Percentiles rank a stretch among this genome's conserved stretches.
Evolutionary conservation across 2,888 invertebrate genomes (phyloP).

Genomic region (Cacoxenus indagator): DNA sequence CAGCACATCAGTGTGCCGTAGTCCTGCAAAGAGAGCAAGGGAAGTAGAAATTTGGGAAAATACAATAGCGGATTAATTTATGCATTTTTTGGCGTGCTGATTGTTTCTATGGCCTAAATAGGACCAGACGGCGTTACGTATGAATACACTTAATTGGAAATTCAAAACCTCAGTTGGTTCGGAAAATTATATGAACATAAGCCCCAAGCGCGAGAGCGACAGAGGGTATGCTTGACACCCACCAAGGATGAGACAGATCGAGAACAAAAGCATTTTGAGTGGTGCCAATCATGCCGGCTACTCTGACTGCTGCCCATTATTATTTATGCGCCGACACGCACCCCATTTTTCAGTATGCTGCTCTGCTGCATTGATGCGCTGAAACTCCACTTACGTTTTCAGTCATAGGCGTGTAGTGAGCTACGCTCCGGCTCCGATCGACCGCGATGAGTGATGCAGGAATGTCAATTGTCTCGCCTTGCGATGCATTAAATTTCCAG

Average conservation of each 20-base stretch:
- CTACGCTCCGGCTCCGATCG: constrained; percentile 77
- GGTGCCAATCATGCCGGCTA: not conserved
- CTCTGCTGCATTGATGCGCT: not conserved
- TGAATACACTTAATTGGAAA: constrained; percentile 57
- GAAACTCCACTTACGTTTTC: constrained; percentile 71
- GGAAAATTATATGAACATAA: constrained; percentile 65
- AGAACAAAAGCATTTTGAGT: constrained; percentile 24
- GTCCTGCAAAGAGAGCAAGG: no score
- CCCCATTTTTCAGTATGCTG: not conserved
- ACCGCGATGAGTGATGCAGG: constrained; percentile 75
- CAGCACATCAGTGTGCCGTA: constrained; percentile 83
- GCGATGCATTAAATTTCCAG: constrained; percentile 84
- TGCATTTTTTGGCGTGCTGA: constrained; percentile 46
- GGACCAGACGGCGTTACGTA: not conserved
- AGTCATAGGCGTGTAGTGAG: constrained; percentile 80
- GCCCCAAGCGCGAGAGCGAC: no score
- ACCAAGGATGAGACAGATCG: not conserved
- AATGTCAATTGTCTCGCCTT: constrained; percentile 78
- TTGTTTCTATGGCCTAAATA: not conserved
- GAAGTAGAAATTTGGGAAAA: no score
- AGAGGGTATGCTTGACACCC: no score
- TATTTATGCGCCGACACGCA: constrained; percentile 30
- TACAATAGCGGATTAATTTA: constrained; percentile 57
- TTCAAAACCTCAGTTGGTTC: constrained; percentile 67
- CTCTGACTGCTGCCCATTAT: constrained; percentile 18